Evolutionary conservation across 1,140 invertebrate genomes (phyloP), one percentile per base, ranked within the genome.

Genomic region (Venturia canescens): DNA sequence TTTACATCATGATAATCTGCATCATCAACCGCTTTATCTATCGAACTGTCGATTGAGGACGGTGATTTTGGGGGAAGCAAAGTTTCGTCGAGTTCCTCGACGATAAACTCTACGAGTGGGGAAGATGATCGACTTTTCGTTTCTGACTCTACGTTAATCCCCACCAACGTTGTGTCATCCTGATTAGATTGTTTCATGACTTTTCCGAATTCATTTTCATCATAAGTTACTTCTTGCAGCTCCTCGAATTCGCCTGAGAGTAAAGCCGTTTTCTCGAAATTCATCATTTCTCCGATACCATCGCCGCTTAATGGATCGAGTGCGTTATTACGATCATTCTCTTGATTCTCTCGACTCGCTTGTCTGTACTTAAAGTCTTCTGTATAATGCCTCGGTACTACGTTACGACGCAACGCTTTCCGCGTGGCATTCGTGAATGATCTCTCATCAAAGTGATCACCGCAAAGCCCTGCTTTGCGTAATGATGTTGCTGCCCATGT

Each of bases 31-130:
- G 27, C 23, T 13, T 66, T 21, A n/a, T 44, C 11, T n/a, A 23
- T 18, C n/a, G 60, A 15, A 26, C 44, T 53, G 9, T 77, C 16
- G 11, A 18, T 7, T 0, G 27, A n/a, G 44, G n/a, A 31, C n/a
- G 66, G 29, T n/a, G 57, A 34, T 26, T 66, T 13, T 57, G 31
- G 50, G 53, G 26, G 13, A 15, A 77, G 23, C 31, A 77, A 66
- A 66, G 29, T 77, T 44, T 77, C 75, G 60, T 77, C 75, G 26
- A 77, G 75, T 60, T 77, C 75, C 21, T 77, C 75, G 34, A 77
- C 75, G 57, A 77, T 77, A 23, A 44, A 77, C 44, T 77, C 75
- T 3, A 77, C 75, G 21, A 77, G 9, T 0, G 75, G 75, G 31
- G 75, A 77, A 11, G 75, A 26, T 26, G 75, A 44, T 44, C 75